Percentiles rank a stretch among this genome's conserved stretches.
Evolutionary conservation across 2,797 vertebrate species (phyloP).

Genomic region (Cirrhinus molitorella): DNA sequence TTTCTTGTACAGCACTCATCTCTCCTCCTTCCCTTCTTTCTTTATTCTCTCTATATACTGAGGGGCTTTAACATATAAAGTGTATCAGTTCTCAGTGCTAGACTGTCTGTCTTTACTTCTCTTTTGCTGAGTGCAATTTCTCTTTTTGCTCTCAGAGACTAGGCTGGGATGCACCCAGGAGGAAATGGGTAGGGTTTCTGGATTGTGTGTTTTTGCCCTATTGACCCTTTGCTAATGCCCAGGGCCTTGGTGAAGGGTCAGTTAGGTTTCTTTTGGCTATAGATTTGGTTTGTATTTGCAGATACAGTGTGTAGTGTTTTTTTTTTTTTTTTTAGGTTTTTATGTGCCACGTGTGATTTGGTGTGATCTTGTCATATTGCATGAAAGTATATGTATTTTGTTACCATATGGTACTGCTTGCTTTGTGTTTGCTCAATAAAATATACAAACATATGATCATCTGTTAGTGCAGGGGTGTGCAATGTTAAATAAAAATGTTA

Average conservation of each 20-base stretch:
- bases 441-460: background rate
- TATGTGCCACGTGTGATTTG: background rate
- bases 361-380: conserved; percentile 21
- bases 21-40: background rate
- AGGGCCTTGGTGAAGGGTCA: background rate
- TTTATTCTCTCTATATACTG: background rate
- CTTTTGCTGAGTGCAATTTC: conserved; percentile 8
- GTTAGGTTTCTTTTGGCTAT: background rate
- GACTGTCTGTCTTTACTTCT: background rate
- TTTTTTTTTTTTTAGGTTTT: too few species aligned
- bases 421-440: conserved; percentile 9
- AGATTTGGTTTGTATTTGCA: conserved; percentile 2
- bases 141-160: conserved; percentile 72
- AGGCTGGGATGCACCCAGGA: conserved; percentile 80
- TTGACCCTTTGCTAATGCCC: background rate
- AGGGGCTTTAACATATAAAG: background rate
- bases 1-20: background rate
- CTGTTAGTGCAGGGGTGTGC: background rate
- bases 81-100: background rate
- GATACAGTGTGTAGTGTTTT: background rate
- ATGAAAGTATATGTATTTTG: background rate
- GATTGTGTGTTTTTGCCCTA: background rate
- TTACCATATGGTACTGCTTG: background rate
- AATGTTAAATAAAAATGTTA: background rate
- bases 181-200: conserved; percentile 76